Conservation (phyloP, 2,888 invertebrate species). For the Metopia argyrocephala region DNA sequence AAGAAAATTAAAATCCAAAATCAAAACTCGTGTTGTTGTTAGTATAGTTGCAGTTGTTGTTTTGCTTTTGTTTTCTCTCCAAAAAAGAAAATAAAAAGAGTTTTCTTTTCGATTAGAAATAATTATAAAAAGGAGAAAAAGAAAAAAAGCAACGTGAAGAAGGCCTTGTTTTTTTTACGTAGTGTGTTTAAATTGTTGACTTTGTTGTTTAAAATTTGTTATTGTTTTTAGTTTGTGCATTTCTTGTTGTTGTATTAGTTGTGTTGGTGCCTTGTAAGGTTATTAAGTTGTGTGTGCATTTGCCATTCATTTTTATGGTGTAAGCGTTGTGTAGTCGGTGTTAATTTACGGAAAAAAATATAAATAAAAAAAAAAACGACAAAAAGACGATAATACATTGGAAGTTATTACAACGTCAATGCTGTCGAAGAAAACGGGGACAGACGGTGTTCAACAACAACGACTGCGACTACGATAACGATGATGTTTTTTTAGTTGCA, state of each 20-base stretch:
- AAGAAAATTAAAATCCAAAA: neutral
- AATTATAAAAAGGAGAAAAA: conserved; percentile 8
- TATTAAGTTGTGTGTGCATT: conserved; percentile 7
- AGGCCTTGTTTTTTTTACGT: neutral
- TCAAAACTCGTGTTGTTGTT: neutral
- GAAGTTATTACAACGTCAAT: neutral
- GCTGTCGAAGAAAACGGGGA: conserved; percentile 19
- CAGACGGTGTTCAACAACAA: conserved; percentile 1
- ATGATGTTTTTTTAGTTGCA: conserved; percentile 32
- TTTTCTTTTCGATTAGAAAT: conserved; percentile 3
- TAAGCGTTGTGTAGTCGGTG: conserved; percentile 30
- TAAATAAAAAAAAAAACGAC: neutral
- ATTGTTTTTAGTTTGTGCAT: conserved; percentile 6
- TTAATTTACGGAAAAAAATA: conserved; percentile 35
- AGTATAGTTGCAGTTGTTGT: neutral
- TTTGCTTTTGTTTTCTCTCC: neutral
- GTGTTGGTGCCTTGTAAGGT: conserved; percentile 12
- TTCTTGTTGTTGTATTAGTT: conserved; percentile 33
- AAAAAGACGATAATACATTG: neutral
- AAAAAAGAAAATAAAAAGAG: neutral
- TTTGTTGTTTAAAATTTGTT: conserved; percentile 28
- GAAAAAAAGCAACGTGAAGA: too few relatives aligned
- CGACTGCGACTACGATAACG: conserved; percentile 53
- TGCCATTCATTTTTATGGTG: conserved; percentile 20
- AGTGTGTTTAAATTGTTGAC: conserved; percentile 11